Evolutionary conservation across 2,113 vertebrate species (phyloP).

Genomic region (Anoura caudifer): DNA sequence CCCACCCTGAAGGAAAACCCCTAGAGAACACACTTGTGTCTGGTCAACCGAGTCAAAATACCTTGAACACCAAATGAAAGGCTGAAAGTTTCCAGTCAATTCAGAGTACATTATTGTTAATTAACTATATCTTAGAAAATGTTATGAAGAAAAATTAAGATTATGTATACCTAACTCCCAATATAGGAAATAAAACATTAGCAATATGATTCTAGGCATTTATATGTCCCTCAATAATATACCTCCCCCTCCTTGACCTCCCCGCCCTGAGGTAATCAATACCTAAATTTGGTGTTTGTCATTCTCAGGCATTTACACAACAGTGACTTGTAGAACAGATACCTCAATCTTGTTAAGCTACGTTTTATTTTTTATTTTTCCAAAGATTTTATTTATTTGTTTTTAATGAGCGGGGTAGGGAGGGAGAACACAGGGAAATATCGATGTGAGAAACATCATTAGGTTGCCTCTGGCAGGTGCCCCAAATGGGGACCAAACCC

Average conservation of each 20-base stretch:
- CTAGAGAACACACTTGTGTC: conserved; percentile 42
- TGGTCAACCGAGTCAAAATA: conserved; percentile 37
- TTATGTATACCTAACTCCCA: not conserved
- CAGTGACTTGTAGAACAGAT: not conserved
- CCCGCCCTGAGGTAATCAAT: not conserved
- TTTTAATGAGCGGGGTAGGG: too few relatives aligned
- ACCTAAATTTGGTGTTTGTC: not conserved
- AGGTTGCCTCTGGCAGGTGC: too few relatives aligned
- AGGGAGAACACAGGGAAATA: too few relatives aligned
- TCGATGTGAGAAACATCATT: too few relatives aligned
- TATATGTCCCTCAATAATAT: not conserved
- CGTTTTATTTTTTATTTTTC: not conserved
- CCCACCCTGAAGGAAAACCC: conserved; percentile 57
- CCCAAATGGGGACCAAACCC: too few relatives aligned
- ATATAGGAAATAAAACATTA: not conserved
- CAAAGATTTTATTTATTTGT: too few relatives aligned
- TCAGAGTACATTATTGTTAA: not conserved
- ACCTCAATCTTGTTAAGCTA: not conserved
- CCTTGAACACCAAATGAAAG: conserved; percentile 31
- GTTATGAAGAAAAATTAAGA: conserved; percentile 1
- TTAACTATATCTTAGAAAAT: conserved; percentile 29
- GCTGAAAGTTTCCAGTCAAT: conserved; percentile 47
- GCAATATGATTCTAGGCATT: not conserved
- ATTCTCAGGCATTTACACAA: not conserved
- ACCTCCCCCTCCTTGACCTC: not conserved